phyloP scores from a whole-genome alignment of 2,797 vertebrate species.

The Bradypodion pumilum region DNA sequence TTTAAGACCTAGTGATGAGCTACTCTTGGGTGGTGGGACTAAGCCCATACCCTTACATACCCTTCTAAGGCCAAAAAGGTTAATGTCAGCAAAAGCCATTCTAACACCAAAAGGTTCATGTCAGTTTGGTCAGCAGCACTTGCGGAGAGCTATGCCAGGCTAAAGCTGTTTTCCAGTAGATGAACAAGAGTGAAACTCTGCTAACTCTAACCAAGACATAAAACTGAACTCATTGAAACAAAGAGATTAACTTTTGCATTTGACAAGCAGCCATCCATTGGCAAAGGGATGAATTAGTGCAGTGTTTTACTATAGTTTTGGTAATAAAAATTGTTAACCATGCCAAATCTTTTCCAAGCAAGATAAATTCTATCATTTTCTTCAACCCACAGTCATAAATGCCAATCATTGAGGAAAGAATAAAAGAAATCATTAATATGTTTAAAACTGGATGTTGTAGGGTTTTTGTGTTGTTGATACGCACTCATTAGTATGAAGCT shows the following conservation, averaged over 20 bases:
- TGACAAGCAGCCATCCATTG: slow-evolving; percentile 57
- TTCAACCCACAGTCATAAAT: slow-evolving; percentile 68
- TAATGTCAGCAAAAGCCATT: too few relatives aligned
- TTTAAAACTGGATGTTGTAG: slow-evolving; percentile 73
- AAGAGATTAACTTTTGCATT: slow-evolving; percentile 51
- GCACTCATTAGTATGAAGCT: slow-evolving; percentile 71
- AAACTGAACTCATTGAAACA: slow-evolving; percentile 44
- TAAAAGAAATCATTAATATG: slow-evolving; percentile 75
- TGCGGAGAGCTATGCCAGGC: too few relatives aligned
- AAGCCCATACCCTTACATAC: too few relatives aligned
- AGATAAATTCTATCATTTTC: slow-evolving; percentile 59
- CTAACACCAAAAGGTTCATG: too few relatives aligned
- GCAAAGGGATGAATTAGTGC: slow-evolving; percentile 50
- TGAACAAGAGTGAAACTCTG: not conserved
- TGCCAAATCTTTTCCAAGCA: slow-evolving; percentile 50
- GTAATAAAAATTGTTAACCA: slow-evolving; percentile 49
- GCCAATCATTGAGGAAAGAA: slow-evolving; percentile 70
- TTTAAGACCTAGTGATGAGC: too few relatives aligned
- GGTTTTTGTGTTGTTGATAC: slow-evolving; percentile 73
- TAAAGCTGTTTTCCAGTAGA: too few relatives aligned
- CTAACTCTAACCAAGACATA: slow-evolving; percentile 44
- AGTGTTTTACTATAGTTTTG: slow-evolving; percentile 53
- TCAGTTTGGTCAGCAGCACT: too few relatives aligned
- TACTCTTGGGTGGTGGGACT: too few relatives aligned
- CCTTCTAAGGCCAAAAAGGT: too few relatives aligned